phyloP scores from a whole-genome alignment of 2,888 invertebrate genomes.

The Podotricha telesiphe region DNA sequence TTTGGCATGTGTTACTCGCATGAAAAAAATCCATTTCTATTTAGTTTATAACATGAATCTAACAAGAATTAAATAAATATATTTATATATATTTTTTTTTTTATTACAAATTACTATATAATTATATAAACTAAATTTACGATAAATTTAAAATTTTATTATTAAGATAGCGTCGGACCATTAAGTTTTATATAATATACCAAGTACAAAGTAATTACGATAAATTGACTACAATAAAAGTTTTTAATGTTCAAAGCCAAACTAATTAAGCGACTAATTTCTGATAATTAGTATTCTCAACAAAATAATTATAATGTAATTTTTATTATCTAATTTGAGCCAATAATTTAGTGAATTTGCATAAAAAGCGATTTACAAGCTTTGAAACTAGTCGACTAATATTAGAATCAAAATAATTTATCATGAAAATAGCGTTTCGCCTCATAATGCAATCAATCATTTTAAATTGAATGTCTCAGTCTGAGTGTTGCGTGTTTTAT shows the following conservation, averaged over 20 bases:
- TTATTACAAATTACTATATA: background rate
- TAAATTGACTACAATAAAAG: conserved; percentile 6
- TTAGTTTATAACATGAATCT: conserved; percentile 28
- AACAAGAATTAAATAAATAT: conserved; percentile 3
- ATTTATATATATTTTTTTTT: background rate
- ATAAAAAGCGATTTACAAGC: conserved; percentile 3
- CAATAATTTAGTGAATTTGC: conserved; percentile 19
- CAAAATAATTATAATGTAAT: background rate
- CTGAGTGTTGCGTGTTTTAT: conserved; percentile 44
- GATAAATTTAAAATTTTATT: conserved; percentile 10
- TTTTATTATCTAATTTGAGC: background rate
- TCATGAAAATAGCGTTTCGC: conserved; percentile 37
- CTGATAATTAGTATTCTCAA: conserved; percentile 13
- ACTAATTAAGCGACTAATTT: conserved; percentile 8
- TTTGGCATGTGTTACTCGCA: conserved; percentile 41
- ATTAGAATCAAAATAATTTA: conserved; percentile 38
- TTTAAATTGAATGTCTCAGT: conserved; percentile 48
- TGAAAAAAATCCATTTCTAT: conserved; percentile 16
- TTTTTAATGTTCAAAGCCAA: conserved; percentile 1
- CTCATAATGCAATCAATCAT: conserved; percentile 45
- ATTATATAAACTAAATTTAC: background rate
- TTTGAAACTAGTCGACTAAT: conserved; percentile 28
- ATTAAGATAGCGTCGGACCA: conserved; percentile 1
- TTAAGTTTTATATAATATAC: conserved; percentile 18
- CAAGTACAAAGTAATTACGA: conserved; percentile 16